Evolutionary conservation across 2,113 vertebrate genomes (phyloP), one percentile per base, ranked within the genome.

Genomic region (Cromileptes altivelis): DNA sequence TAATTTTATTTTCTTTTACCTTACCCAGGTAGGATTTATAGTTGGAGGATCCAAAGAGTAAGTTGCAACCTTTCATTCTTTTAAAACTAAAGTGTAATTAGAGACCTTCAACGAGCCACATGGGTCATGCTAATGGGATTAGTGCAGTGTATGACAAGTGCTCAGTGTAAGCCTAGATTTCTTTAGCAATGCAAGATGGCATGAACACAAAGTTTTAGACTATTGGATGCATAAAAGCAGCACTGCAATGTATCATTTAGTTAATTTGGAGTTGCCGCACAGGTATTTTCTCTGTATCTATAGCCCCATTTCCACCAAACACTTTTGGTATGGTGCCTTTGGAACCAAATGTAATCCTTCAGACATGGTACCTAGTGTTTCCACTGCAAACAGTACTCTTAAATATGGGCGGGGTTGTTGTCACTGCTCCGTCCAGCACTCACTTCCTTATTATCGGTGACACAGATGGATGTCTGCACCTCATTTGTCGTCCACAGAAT

Each of bases 41-140:
- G 47, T 71, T 49, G 25, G 58, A 19, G 25, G 27, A 57, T 50
- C 30, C 65, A 42, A 33, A 40, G 33, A 30, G 23, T 30, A 68
- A 80, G 40, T 12, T 40, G 52, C 25, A 67, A 15, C 21, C 65
- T 70, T 40, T 42, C 11, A 27, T 61, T 61, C 45, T 42, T 53
- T 45, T 56, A 45, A 70, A 52, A 70, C 53, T 67, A 18, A 70
- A 47, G n/a, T 45, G 47, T 70, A 64, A 72, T 64, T 56, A 47
- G 18, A 64, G 61, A 58, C 4, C 27, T 42, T 52, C n/a, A 58
- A 60, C 0, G 18, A 60, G 79, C 40, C n/a, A 52, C 30, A 42
- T n/a, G 62, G 52, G 78, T 55, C 30, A 58, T 40, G n/a, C 70
- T 81, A 73, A 37, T 27, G 70, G 42, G 23, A 30, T 27, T 47